These are phyloP conservation scores for Rambutsinella grinnellia DNA, from an alignment of 2,888 invertebrate species.

Conservation along the genomic window DNA sequence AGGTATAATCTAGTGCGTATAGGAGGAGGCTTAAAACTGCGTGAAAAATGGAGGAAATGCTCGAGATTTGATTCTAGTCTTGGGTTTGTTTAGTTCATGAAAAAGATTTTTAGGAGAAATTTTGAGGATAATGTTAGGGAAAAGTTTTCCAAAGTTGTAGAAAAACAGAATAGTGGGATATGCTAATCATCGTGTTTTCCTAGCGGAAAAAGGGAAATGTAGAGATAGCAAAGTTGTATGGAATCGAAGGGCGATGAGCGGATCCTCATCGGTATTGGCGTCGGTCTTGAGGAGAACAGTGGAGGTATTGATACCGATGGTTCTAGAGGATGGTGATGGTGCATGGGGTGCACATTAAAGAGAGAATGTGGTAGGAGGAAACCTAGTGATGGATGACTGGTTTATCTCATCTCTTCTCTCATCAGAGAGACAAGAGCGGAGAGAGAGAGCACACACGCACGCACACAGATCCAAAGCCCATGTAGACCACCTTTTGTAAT, in stretches of 20 bases:
- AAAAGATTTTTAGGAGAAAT: neutral
- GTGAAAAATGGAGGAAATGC: neutral
- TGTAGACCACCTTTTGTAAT: conserved; percentile 10
- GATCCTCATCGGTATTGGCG: conserved; percentile 20
- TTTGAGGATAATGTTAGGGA: conserved; percentile 20
- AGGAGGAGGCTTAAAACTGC: too few relatives aligned
- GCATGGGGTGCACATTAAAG: conserved; percentile 49
- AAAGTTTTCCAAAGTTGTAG: conserved; percentile 13
- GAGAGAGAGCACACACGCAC: conserved; percentile 19
- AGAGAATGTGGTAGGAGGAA: conserved; percentile 48
- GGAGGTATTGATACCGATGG: too few relatives aligned
- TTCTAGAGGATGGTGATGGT: conserved; percentile 22
- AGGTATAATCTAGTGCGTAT: too few relatives aligned
- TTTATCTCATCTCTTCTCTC: conserved; percentile 48
- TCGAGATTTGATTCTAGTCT: neutral
- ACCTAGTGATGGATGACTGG: conserved; percentile 51
- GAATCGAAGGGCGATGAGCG: too few relatives aligned
- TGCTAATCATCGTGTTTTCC: conserved; percentile 38
- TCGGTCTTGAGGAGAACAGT: too few relatives aligned
- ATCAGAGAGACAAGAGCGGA: conserved; percentile 18
- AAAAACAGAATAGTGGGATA: conserved; percentile 17
- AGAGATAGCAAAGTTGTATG: too few relatives aligned
- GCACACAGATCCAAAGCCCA: conserved; percentile 36
- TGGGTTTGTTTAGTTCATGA: neutral
- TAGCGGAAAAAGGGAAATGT: conserved; percentile 14